Evolutionary conservation across 1,140 invertebrate species (phyloP), one percentile per base, ranked within the genome.

Genomic region (Diploscapter pachys): DNA sequence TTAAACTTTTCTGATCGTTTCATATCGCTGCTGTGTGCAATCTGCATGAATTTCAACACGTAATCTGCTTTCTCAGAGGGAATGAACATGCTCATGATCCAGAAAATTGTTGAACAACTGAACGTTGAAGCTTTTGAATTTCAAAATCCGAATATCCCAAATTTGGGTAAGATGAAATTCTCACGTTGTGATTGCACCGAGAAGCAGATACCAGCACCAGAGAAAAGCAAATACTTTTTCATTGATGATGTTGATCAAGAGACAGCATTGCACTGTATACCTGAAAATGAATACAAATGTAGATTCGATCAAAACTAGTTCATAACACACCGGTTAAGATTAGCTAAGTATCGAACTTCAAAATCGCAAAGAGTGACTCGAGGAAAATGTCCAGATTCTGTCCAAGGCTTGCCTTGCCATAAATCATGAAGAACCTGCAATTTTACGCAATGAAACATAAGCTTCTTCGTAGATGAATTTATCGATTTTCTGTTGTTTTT

Each of bases 361-460:
- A 88, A 88, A 75, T 89, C 88, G 70, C 88, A 89, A 49, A 87
- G 81, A 0, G 88, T 88, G 5, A 88, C 85, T 50, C 87, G 78
- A 9, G 88, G 88, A 79, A 88, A 87, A 80, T 81, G 86, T 73
- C 80, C 86, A 69, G 83, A 72, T 81, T 85, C 72, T 8, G 83
- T 83, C 87, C 88, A 89, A 56, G 86, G 82, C 13, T 81, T 78
- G 50, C 88, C 87, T 48, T 77, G 73, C 5, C 83, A 81, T 13
- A 89, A 73, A 69, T 87, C 86, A 54, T 82, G 79, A 0, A 89
- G 67, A 2, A 89, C 87, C 81, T 88, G 84, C 6, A 87, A 78
- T 70, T 51, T 6, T 5, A 5, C 31, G 31, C 31, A 31, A 31
- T 31, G 31, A 31, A 31, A 31, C 31, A 31, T 31, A 31, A 31